Base-by-base conservation (phyloP, 2,888 invertebrate genomes). In the Adelphocoris suturalis region DNA sequence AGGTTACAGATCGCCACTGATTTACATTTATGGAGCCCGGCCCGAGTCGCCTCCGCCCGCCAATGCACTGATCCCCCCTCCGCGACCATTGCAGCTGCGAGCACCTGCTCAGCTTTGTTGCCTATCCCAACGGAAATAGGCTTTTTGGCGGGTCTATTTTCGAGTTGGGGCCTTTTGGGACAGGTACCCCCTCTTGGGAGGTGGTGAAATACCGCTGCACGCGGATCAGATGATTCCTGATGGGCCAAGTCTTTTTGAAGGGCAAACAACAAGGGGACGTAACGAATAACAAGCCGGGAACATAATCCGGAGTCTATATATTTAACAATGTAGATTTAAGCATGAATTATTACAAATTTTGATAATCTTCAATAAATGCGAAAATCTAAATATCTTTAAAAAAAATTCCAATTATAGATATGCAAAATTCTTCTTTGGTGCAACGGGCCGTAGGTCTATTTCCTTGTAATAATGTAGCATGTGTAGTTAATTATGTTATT, bases 121-220 rank as follows among this genome's bases (percentile, higher is more conserved):
- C 68, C 68, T 68, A 68, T 27, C 68, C 23, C 68, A 68, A 68
- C 68, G 68, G 68, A 68, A 68, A 68, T 68, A 68, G 68, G 68
- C 68, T 68, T 68, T 68, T 68, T 68, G 68, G 68, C 68, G 68
- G 68, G 68, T 68, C 68, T 68, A 68, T 68, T 68, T 68, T 68
- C 23, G 68, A 68, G 19, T 68, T 11, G 68, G 68, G 27, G 68
- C 23, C 68, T 68, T 68, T 68, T 68, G 68, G 68, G 68, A 19
- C 68, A 68, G 23, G 68, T 68, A 68, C 9, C 68, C 11, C 68
- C 68, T 19, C 68, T 9, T 68, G 12, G 12, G 19, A 23, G 13
- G 68, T 0, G 5, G 68, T 9, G 23, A 13, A 68, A 23, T 27
- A 23, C 23, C 19, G 11, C 23, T 23, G 5, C 23, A 27, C 19